phyloP scores from a whole-genome alignment of 2,113 vertebrate genomes.

The Hyperopisus bebe region DNA sequence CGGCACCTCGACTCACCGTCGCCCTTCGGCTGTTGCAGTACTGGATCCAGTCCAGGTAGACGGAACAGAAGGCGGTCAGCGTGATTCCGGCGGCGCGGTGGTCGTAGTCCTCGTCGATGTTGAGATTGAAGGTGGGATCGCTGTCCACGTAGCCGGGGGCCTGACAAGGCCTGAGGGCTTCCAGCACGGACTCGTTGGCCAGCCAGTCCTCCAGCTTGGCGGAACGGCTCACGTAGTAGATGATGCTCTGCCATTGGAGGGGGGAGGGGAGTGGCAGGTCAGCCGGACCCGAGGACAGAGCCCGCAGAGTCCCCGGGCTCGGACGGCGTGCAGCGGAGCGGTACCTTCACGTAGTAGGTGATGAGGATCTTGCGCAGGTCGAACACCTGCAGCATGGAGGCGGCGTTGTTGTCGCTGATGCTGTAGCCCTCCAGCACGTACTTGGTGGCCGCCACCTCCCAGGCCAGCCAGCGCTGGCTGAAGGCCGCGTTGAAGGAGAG shows the following conservation, averaged over 20 bases:
- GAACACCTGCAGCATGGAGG: slow-evolving; percentile 86
- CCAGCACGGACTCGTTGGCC: slow-evolving; percentile 65
- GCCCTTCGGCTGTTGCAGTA: slow-evolving; percentile 77
- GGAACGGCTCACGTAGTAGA: slow-evolving; percentile 80
- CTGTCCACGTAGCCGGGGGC: slow-evolving; percentile 72
- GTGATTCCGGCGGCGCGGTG: slow-evolving; percentile 77
- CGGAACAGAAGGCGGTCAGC: slow-evolving; percentile 69
- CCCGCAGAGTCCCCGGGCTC: not conserved
- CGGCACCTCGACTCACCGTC: slow-evolving; percentile 52
- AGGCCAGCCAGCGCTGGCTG: slow-evolving; percentile 87
- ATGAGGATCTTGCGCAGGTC: slow-evolving; percentile 87
- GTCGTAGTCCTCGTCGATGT: slow-evolving; percentile 86
- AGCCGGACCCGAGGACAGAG: not conserved
- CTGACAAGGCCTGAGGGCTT: slow-evolving; percentile 69
- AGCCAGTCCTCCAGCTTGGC: slow-evolving; percentile 80
- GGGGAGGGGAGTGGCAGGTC: not conserved
- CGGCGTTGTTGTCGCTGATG: slow-evolving; percentile 86
- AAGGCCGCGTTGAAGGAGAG: slow-evolving; percentile 85
- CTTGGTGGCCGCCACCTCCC: slow-evolving; percentile 85
- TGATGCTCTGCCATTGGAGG: slow-evolving; percentile 68
- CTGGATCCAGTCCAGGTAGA: slow-evolving; percentile 86
- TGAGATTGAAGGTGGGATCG: slow-evolving; percentile 83
- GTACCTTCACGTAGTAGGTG: slow-evolving; percentile 86
- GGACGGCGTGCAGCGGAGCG: too few relatives aligned
- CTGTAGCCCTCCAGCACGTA: slow-evolving; percentile 87